Evolutionary conservation across 2,888 invertebrate genomes (phyloP).

Genomic region (Chydorus sphaericus): DNA sequence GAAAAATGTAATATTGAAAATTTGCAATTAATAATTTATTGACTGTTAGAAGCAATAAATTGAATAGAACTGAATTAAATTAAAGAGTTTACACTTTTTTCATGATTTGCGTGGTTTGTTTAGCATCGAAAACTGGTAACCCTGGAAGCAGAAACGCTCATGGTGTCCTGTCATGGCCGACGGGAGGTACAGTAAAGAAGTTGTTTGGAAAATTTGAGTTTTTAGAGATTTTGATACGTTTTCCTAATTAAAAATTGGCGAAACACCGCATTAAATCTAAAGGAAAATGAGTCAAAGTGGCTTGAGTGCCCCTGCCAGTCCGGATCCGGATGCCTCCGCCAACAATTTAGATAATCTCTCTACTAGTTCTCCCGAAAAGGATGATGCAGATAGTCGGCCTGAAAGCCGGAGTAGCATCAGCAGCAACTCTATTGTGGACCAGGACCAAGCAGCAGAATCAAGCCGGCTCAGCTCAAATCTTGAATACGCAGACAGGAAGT

Average conservation of each 20-base stretch:
- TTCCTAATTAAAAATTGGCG: neutral
- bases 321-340: slow-evolving; percentile 5
- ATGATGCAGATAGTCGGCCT: slow-evolving; percentile 1
- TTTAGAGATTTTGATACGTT: neutral
- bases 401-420: slow-evolving; percentile 11
- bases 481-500: slow-evolving; percentile 1
- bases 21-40: too few relatives aligned
- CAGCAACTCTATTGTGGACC: slow-evolving; percentile 3
- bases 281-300: slow-evolving; percentile 10
- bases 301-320: slow-evolving; percentile 5
- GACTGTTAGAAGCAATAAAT: too few relatives aligned
- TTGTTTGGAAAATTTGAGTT: neutral
- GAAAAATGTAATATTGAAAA: too few relatives aligned
- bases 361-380: neutral
- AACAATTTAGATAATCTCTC: too few relatives aligned
- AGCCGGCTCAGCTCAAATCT: slow-evolving; percentile 5
- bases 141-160: neutral
- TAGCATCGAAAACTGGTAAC: neutral
- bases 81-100: neutral
- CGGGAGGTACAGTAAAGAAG: neutral
- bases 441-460: slow-evolving; percentile 3
- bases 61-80: neutral
- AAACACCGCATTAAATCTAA: too few relatives aligned
- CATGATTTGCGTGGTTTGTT: neutral
- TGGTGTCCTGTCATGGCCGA: slow-evolving; percentile 6